Percentiles rank a stretch among this genome's conserved stretches.
Evolutionary conservation across 2,888 invertebrate genomes (phyloP).

Genomic region (Cenopis cana): DNA sequence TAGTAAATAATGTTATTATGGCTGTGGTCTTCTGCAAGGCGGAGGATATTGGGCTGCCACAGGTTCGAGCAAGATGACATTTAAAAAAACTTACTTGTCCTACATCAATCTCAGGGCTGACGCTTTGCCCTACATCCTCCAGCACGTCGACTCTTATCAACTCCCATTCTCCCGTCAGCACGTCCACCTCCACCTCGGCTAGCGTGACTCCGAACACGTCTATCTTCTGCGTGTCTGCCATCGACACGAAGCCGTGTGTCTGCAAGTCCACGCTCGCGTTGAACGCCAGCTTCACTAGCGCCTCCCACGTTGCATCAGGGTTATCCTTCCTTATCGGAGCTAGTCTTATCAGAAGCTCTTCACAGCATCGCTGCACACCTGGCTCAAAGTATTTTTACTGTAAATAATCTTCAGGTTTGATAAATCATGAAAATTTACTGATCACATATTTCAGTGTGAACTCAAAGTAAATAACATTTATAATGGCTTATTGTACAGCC

Average conservation of each 20-base stretch:
- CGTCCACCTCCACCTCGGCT: slow-evolving; percentile 89
- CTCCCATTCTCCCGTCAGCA: slow-evolving; percentile 89
- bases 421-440: too few species aligned
- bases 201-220: slow-evolving; percentile 84
- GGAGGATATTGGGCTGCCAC: too few species aligned
- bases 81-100: slow-evolving; percentile 86
- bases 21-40: too few species aligned
- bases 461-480: too few species aligned
- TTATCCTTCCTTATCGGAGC: slow-evolving; percentile 73
- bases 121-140: slow-evolving; percentile 88
- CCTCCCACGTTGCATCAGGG: slow-evolving; percentile 79
- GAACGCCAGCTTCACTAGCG: slow-evolving; percentile 79
- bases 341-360: slow-evolving; percentile 72
- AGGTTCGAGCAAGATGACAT: too few species aligned
- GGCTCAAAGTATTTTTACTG: too few species aligned
- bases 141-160: slow-evolving; percentile 87
- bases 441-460: too few species aligned
- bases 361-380: slow-evolving; percentile 77
- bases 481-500: too few species aligned
- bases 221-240: slow-evolving; percentile 59
- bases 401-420: too few species aligned
- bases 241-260: slow-evolving; percentile 61
- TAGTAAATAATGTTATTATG: too few species aligned
- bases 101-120: slow-evolving; percentile 88
- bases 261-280: slow-evolving; percentile 67